Percentiles rank a stretch among this genome's conserved stretches.
Evolutionary conservation across 2,888 invertebrate genomes (phyloP).

Genomic region (Leptothorax acervorum): DNA sequence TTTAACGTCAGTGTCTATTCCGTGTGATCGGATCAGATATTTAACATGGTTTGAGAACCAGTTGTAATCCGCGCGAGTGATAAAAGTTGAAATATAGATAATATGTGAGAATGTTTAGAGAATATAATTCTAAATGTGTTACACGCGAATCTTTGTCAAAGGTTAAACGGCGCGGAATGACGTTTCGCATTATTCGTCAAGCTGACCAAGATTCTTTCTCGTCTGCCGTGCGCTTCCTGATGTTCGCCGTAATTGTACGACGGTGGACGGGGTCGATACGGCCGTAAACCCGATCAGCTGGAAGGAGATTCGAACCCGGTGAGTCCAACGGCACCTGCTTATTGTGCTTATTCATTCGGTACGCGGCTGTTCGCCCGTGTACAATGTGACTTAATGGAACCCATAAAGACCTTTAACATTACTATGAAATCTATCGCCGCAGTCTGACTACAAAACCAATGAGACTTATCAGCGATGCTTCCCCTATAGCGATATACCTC

Average conservation of each 20-base stretch:
- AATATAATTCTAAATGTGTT: slow-evolving; percentile 23
- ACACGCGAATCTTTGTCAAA: slow-evolving; percentile 24
- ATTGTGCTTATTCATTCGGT: slow-evolving; percentile 70
- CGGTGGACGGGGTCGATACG: slow-evolving; percentile 83
- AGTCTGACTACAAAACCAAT: slow-evolving; percentile 1
- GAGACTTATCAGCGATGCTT: slow-evolving; percentile 29
- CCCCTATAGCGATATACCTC: slow-evolving; percentile 22
- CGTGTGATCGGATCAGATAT: neutral
- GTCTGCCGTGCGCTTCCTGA: slow-evolving; percentile 79
- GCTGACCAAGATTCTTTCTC: slow-evolving; percentile 61
- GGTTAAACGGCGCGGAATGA: slow-evolving; percentile 49
- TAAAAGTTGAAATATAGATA: slow-evolving; percentile 10
- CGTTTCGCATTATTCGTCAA: slow-evolving; percentile 52
- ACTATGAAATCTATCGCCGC: slow-evolving; percentile 46
- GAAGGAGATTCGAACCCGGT: slow-evolving; percentile 83
- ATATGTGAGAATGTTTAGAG: neutral
- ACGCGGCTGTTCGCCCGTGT: slow-evolving; percentile 36
- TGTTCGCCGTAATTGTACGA: slow-evolving; percentile 81
- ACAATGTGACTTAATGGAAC: slow-evolving; percentile 53
- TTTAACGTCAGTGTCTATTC: neutral
- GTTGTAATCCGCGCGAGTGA: neutral
- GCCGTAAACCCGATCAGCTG: slow-evolving; percentile 83
- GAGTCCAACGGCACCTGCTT: slow-evolving; percentile 75
- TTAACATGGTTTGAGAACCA: slow-evolving; percentile 9
- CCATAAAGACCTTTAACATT: slow-evolving; percentile 49